Percentiles rank a stretch among this genome's conserved stretches.
Conservation (phyloP, 2,797 vertebrate species). For the Phalloptychus januarius region DNA sequence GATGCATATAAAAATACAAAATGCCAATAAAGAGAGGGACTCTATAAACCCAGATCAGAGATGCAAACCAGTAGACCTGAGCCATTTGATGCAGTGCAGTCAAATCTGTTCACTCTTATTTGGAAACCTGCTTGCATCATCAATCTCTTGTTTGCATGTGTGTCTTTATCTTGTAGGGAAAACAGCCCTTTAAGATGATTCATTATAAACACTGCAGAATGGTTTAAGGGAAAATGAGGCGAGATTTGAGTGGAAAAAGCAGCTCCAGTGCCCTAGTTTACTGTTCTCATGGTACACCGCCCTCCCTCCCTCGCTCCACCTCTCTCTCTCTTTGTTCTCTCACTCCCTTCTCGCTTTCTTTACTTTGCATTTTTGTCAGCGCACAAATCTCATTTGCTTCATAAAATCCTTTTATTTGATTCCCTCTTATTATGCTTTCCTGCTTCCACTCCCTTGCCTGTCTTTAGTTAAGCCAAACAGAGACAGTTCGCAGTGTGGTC, state of each 20-base stretch:
- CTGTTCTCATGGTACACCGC: constrained; percentile 53
- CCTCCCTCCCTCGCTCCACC: constrained; percentile 39
- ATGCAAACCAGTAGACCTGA: constrained; percentile 20
- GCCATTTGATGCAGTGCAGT: constrained; percentile 59
- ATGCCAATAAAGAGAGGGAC: background rate
- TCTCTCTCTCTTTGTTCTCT: constrained; percentile 50
- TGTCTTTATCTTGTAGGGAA: constrained; percentile 28
- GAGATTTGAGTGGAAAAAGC: constrained; percentile 16
- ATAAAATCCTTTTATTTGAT: constrained; percentile 19
- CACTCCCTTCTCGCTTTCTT: constrained; percentile 21
- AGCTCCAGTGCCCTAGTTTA: constrained; percentile 69
- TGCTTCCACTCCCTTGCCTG: constrained; percentile 19
- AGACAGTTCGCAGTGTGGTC: constrained; percentile 58
- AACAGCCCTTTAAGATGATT: constrained; percentile 45
- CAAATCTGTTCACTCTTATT: constrained; percentile 30
- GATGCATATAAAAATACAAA: background rate
- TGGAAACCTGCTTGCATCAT: constrained; percentile 55
- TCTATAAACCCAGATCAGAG: background rate
- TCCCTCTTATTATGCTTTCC: constrained; percentile 5
- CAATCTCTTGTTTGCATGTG: constrained; percentile 33
- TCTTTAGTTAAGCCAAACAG: constrained; percentile 32
- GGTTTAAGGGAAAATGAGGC: constrained; percentile 33
- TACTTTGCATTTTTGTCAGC: constrained; percentile 35
- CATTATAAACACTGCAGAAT: constrained; percentile 61
- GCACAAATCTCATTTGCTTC: constrained; percentile 22